phyloP scores from a whole-genome alignment of 2,113 vertebrate genomes.

The Salvelinus namaycush region DNA sequence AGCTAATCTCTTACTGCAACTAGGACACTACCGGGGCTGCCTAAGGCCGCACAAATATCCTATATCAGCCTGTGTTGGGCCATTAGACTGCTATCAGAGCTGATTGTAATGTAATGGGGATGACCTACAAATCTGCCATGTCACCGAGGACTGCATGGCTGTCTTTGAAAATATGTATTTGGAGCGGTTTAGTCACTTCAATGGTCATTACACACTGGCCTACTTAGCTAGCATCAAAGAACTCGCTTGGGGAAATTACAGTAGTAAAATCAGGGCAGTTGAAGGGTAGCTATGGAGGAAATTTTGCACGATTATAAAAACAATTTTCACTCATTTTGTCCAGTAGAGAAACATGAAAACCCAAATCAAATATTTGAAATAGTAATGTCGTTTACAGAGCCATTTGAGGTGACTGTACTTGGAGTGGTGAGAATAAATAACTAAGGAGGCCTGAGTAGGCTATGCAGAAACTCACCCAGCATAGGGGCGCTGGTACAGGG shows the following conservation, averaged over 20 bases:
- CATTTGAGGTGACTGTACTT: background rate
- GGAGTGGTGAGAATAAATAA: background rate
- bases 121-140: background rate
- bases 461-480: slow-evolving; percentile 85
- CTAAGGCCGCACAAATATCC: background rate
- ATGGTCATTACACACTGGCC: background rate
- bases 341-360: background rate
- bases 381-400: background rate
- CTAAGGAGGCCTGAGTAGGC: background rate
- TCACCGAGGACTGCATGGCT: background rate
- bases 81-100: background rate
- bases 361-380: background rate
- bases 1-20: background rate
- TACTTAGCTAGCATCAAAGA: background rate
- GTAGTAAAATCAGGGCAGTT: background rate
- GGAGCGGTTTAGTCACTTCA: background rate
- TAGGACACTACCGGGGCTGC: background rate
- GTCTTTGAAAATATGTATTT: background rate
- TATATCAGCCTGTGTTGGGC: background rate
- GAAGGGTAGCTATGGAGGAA: background rate
- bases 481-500: slow-evolving; percentile 93
- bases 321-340: background rate
- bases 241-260: background rate
- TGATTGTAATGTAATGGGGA: background rate
- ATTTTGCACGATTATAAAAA: background rate